phyloP scores from a whole-genome alignment of 2,113 vertebrate species.

The Phoenicopterus ruber region DNA sequence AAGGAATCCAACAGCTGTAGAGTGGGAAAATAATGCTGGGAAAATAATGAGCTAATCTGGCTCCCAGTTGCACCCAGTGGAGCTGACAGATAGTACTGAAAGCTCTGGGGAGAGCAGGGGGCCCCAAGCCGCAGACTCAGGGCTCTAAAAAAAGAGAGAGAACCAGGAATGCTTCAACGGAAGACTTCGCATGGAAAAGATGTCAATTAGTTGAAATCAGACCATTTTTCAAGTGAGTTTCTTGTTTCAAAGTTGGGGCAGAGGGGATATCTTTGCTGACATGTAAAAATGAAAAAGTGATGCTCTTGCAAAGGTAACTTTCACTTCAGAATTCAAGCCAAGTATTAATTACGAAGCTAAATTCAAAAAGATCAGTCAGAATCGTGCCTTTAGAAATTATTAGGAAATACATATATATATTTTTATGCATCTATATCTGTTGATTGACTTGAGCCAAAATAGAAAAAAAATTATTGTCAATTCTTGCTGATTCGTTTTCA shows the following conservation, averaged over 20 bases:
- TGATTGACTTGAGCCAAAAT: background rate
- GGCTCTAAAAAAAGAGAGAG: background rate
- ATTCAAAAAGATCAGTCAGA: background rate
- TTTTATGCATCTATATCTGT: background rate
- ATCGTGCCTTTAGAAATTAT: background rate
- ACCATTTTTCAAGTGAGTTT: background rate
- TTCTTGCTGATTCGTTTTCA: background rate
- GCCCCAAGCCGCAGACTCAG: background rate
- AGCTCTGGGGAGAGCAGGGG: background rate
- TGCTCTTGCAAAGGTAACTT: constrained; percentile 39
- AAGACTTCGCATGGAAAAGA: background rate
- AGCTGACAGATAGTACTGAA: background rate
- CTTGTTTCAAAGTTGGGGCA: background rate
- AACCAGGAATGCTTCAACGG: background rate
- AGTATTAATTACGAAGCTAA: background rate
- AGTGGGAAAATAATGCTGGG: constrained; percentile 36
- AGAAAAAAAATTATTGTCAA: background rate
- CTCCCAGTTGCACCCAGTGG: constrained; percentile 29
- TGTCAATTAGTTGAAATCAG: background rate
- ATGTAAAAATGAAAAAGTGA: background rate
- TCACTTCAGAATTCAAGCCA: background rate
- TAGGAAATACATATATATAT: background rate
- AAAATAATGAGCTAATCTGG: constrained; percentile 54
- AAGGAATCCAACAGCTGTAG: constrained; percentile 44
- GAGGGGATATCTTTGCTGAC: constrained; percentile 32